Evolutionary conservation across 2,113 vertebrate species (phyloP).

Genomic region (Scatophagus argus): DNA sequence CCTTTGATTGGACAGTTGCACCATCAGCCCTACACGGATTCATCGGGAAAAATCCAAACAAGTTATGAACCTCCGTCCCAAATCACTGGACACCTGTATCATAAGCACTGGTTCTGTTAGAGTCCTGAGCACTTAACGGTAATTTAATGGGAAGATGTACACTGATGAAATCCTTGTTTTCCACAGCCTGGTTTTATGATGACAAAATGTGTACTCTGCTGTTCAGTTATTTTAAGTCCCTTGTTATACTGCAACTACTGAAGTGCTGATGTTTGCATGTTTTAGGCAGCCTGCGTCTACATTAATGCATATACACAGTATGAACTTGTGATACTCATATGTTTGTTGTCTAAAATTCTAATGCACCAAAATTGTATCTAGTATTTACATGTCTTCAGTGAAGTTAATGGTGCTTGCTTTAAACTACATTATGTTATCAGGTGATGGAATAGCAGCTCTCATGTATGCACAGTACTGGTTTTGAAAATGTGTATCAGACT

Average conservation of each 20-base stretch:
- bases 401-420: neutral
- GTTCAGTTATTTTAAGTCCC: neutral
- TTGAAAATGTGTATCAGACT: neutral
- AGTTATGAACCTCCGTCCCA: no score
- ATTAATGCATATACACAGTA: neutral
- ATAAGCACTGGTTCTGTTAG: rapidly evolving
- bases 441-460: neutral
- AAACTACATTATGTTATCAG: neutral
- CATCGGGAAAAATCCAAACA: neutral
- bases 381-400: neutral
- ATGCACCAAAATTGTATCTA: neutral
- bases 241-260: neutral
- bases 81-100: no score
- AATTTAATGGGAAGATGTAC: neutral
- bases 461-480: neutral
- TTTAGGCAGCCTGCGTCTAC: neutral
- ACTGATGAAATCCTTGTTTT: neutral
- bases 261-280: neutral
- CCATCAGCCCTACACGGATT: neutral
- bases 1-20: no score
- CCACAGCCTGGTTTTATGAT: constrained; percentile 3
- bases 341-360: neutral
- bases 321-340: neutral
- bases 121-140: neutral
- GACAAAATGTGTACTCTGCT: neutral